These are phyloP conservation scores for Scaptomyza pallida DNA, from an alignment of 1,140 invertebrate species.

Conservation along the genomic window DNA sequence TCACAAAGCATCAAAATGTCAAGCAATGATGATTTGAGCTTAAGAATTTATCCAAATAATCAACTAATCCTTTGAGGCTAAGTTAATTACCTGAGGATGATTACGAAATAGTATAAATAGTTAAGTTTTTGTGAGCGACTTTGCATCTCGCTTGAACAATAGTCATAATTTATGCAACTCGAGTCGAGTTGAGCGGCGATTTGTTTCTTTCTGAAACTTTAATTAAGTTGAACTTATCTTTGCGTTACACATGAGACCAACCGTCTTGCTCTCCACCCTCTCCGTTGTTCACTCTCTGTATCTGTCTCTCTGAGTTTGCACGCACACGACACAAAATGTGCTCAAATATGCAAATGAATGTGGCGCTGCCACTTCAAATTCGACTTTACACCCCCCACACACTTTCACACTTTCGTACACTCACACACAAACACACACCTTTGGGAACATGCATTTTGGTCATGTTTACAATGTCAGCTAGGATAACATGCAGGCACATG, in stretches of 20 bases:
- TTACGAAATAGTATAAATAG: constrained; percentile 39
- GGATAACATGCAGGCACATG: constrained; percentile 62
- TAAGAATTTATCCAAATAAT: background rate
- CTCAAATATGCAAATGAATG: constrained; percentile 80
- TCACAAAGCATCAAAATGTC: background rate
- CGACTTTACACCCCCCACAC: constrained; percentile 62
- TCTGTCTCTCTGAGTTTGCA: constrained; percentile 5
- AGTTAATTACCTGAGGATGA: constrained; percentile 40
- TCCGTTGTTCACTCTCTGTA: background rate
- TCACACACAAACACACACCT: constrained; percentile 47
- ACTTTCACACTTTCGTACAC: constrained; percentile 12
- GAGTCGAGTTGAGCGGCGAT: constrained; percentile 49
- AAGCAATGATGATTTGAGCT: background rate
- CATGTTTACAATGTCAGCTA: constrained; percentile 81
- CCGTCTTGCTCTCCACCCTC: constrained; percentile 4
- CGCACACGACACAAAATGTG: constrained; percentile 49
- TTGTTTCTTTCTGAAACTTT: constrained; percentile 71
- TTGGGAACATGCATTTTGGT: constrained; percentile 77
- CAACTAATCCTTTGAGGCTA: background rate
- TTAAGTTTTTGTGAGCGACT: constrained; percentile 46
- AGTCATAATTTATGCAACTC: constrained; percentile 70
- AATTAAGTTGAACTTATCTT: constrained; percentile 80
- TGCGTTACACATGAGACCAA: constrained; percentile 72
- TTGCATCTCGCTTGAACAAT: constrained; percentile 41
- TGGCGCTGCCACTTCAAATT: constrained; percentile 69